A percentile compares a stretch with the other conserved stretches of the same genome.
phyloP scores from a whole-genome alignment of 2,797 vertebrate genomes.

The Heterohyrax brucei region DNA sequence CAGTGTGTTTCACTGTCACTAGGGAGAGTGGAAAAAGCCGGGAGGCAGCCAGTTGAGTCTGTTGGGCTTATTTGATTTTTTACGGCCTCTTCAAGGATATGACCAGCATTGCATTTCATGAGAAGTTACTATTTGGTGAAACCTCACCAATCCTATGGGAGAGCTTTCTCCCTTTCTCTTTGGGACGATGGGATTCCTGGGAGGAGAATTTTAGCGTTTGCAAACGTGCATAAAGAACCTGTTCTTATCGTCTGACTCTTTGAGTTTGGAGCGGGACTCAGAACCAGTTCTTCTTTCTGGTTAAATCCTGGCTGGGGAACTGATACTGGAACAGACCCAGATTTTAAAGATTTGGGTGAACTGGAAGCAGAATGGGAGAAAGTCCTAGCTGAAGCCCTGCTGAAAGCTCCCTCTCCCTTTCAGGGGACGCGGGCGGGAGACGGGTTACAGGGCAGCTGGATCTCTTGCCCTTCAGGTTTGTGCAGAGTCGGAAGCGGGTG shows the following conservation, averaged over 20 bases:
- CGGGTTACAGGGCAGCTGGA: too few species aligned
- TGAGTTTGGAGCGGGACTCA: background rate
- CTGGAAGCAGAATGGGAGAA: too few species aligned
- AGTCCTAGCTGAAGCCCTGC: too few species aligned
- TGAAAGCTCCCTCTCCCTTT: too few species aligned
- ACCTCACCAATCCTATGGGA: background rate
- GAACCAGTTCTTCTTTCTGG: too few species aligned
- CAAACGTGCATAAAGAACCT: background rate
- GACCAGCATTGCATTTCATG: background rate
- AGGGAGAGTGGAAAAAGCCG: background rate
- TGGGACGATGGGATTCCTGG: background rate
- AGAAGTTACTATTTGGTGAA: background rate
- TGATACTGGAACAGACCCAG: too few species aligned
- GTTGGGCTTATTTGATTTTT: background rate
- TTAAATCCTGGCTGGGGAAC: too few species aligned
- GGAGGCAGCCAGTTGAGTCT: background rate
- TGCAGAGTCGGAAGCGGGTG: too few species aligned
- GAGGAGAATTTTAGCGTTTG: constrained; percentile 17
- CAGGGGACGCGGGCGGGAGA: too few species aligned
- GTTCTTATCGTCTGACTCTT: background rate
- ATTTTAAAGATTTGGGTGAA: too few species aligned
- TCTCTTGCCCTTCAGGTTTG: too few species aligned
- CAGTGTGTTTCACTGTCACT: background rate
- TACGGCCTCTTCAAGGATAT: background rate
- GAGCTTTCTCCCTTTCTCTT: background rate